Conservation (phyloP, 2,888 invertebrate species). For the Adela reaumurella region DNA sequence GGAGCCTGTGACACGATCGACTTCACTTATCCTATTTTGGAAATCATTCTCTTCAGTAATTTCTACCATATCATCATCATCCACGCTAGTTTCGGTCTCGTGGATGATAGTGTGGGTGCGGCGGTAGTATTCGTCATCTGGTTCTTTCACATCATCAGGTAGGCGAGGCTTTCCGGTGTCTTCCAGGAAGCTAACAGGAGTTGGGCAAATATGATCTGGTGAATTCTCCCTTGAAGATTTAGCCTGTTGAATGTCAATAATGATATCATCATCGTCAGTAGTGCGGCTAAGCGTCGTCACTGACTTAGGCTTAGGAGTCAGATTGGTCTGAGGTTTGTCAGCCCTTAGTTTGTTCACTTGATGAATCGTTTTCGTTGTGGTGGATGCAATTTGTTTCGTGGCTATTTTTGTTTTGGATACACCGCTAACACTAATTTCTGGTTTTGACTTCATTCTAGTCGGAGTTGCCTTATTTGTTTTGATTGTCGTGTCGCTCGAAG, state of each 20-base stretch:
- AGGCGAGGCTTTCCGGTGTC: conserved; percentile 63
- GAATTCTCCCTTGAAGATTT: conserved; percentile 74
- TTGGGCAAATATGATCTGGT: conserved; percentile 67
- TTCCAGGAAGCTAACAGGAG: conserved; percentile 58
- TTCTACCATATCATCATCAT: conserved; percentile 55
- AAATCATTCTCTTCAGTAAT: conserved; percentile 52
- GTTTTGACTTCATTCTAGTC: conserved; percentile 43
- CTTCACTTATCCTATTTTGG: conserved; percentile 25
- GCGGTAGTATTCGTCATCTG: conserved; percentile 60
- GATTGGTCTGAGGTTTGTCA: conserved; percentile 23
- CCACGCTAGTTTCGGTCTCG: conserved; percentile 61
- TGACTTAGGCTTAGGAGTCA: conserved; percentile 41
- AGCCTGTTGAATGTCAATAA: conserved; percentile 67
- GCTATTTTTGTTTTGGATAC: conserved; percentile 23
- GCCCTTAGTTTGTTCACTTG: conserved; percentile 22
- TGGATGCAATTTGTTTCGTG: conserved; percentile 16
- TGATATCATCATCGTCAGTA: conserved; percentile 56
- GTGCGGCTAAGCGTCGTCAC: conserved; percentile 48
- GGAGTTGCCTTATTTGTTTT: conserved; percentile 44
- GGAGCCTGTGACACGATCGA: conserved; percentile 30
- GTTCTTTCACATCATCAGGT: conserved; percentile 72
- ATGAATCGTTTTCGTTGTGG: conserved; percentile 17
- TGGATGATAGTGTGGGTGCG: conserved; percentile 39
- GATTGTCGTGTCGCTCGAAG: conserved; percentile 55
- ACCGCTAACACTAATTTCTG: conserved; percentile 45